These are phyloP conservation scores for Zygothrica quintamaculata DNA, from an alignment of 2,888 invertebrate genomes.

Conservation along the genomic window DNA sequence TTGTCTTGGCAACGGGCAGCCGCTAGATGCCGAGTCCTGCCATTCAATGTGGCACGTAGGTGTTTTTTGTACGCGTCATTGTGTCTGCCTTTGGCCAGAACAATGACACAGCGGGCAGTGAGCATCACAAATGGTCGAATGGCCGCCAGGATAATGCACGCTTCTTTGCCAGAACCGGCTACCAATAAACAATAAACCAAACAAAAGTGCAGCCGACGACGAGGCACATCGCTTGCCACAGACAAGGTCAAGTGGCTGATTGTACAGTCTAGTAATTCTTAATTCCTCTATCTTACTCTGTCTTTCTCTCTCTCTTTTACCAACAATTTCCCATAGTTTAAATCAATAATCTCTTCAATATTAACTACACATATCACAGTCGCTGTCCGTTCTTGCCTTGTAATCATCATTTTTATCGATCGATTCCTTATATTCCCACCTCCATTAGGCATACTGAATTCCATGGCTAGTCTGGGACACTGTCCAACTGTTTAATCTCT, in stretches of 20 bases:
- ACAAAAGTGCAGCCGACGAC: slow-evolving; percentile 51
- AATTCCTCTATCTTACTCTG: slow-evolving; percentile 5
- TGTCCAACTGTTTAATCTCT: slow-evolving; percentile 62
- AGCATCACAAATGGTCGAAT: slow-evolving; percentile 64
- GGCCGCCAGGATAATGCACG: slow-evolving; percentile 69
- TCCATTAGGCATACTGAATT: slow-evolving; percentile 62
- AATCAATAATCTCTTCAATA: neutral
- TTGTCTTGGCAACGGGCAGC: slow-evolving; percentile 78
- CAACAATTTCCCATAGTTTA: too few relatives aligned
- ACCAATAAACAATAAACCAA: slow-evolving; percentile 44
- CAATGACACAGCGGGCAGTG: slow-evolving; percentile 77
- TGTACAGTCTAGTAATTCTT: slow-evolving; percentile 39
- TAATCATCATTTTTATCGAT: slow-evolving; percentile 70
- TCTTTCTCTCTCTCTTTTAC: neutral
- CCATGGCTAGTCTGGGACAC: slow-evolving; percentile 59
- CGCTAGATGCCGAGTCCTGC: slow-evolving; percentile 75
- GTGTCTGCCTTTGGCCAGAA: slow-evolving; percentile 65
- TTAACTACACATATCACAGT: slow-evolving; percentile 23
- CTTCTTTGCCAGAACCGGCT: slow-evolving; percentile 34
- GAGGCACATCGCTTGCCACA: slow-evolving; percentile 45
- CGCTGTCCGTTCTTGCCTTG: slow-evolving; percentile 44
- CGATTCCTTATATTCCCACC: slow-evolving; percentile 46
- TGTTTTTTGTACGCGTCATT: slow-evolving; percentile 74
- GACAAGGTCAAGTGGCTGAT: slow-evolving; percentile 66
- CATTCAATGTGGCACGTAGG: slow-evolving; percentile 78